Conservation (phyloP, 2,797 vertebrate genomes). For the Avahi laniger region DNA sequence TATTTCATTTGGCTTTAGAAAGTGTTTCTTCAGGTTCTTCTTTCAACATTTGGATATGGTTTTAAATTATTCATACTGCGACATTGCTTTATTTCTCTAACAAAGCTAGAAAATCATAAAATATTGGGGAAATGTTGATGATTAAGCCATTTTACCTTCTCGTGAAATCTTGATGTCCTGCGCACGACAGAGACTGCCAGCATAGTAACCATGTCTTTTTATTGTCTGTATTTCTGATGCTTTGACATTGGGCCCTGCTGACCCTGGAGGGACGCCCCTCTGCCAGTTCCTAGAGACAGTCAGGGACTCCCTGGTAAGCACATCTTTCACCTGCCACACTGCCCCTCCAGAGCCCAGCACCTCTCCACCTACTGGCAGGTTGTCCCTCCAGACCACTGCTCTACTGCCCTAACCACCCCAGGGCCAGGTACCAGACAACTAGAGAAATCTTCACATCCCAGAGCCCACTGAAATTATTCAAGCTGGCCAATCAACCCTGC, state of each 20-base stretch:
- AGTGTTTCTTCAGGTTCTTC: background rate
- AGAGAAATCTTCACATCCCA: background rate
- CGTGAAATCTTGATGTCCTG: background rate
- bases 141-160: background rate
- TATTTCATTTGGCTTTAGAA: background rate
- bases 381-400: background rate
- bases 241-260: background rate
- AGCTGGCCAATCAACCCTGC: background rate
- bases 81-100: background rate
- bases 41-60: background rate
- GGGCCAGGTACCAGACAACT: background rate
- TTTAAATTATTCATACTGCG: background rate
- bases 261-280: background rate
- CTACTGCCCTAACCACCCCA: background rate
- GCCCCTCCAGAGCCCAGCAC: too few relatives aligned
- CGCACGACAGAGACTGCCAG: background rate
- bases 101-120: background rate
- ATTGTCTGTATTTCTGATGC: background rate
- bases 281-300: background rate
- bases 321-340: too few relatives aligned
- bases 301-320: background rate
- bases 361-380: too few relatives aligned
- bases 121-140: background rate
- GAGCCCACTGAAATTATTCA: background rate
- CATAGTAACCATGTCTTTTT: too few relatives aligned